Percentiles rank a stretch among this genome's conserved stretches.
These are phyloP conservation scores for Campoletis sonorensis DNA, from an alignment of 1,140 invertebrate species.

Conservation along the genomic window DNA sequence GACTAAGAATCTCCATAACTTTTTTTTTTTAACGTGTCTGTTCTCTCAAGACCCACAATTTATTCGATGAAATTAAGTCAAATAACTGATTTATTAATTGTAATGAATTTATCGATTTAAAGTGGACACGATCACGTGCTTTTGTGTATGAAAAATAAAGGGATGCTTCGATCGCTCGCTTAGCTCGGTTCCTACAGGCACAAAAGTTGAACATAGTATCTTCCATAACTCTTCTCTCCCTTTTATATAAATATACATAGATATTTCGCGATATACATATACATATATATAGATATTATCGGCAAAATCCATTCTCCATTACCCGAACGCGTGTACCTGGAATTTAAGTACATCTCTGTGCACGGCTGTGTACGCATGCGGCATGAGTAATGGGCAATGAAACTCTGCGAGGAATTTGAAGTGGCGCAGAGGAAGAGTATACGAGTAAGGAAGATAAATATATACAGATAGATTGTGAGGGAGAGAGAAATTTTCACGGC, in stretches of 20 bases:
- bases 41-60: no score
- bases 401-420: conserved; percentile 67
- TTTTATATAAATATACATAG: not conserved
- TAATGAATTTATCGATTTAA: no score
- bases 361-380: conserved; percentile 59
- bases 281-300: not conserved
- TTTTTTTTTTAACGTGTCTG: no score
- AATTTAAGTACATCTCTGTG: conserved; percentile 61
- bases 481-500: conserved; percentile 1
- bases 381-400: conserved; percentile 70
- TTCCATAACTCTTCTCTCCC: not conserved
- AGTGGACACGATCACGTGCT: no score
- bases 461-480: not conserved
- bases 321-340: conserved; percentile 50
- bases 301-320: conserved; percentile 49
- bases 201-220: not conserved
- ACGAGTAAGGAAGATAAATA: not conserved
- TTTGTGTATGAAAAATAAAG: not conserved
- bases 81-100: no score
- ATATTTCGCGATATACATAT: not conserved
- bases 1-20: no score
- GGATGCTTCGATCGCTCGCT: not conserved
- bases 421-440: conserved; percentile 48
- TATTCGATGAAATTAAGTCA: no score
- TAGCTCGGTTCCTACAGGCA: not conserved